Evolutionary conservation across 2,797 vertebrate genomes (phyloP), one percentile per base, ranked within the genome.

Genomic region (Clarias pachynema): DNA sequence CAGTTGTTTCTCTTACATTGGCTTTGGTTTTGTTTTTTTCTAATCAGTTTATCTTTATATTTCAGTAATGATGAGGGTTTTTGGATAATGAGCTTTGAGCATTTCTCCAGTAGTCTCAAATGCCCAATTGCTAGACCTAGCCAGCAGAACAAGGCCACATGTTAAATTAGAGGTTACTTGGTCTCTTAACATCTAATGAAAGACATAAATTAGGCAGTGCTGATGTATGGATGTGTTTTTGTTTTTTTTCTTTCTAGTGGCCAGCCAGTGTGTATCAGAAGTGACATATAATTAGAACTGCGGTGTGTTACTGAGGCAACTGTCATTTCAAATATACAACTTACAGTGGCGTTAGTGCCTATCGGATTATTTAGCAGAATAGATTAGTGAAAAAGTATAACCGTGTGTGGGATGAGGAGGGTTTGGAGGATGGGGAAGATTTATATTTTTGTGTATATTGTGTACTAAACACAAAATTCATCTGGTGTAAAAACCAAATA

Each of bases 41-140:
- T n/a, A 56, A 29, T 57, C 26, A 26, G n/a, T 29, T 29, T 31
- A 77, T 59, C 29, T 57, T 77, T 26, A 74, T 29, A 24, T 74
- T 18, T 22, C 49, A 57, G 26, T 57, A 77, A 57, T 34, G 7
- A 74, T 74, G 72, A 75, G 26, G 18, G 26, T 59, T 77, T 77
- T 31, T 29, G 49, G 73, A 57, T 77, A 31, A 77, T 59, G 49
- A 56, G 72, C 72, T 29, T 74, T 74, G 49, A 75, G 73, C 53
- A 20, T 75, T 75, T 57, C 26, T 57, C 26, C 73, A 22, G 49
- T 20, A 29, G 49, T 53, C 73, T 56, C 73, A 56, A 74, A 56
- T 20, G 72, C 1, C 72, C 16, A 74, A 20, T 53, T 56, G 40
- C 3, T 9, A 75, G 72, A 24, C 40, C 49, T 53, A 73, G 44